These are phyloP conservation scores for Priocnemis perturbator DNA, from an alignment of 2,888 invertebrate genomes.

Conservation along the genomic window DNA sequence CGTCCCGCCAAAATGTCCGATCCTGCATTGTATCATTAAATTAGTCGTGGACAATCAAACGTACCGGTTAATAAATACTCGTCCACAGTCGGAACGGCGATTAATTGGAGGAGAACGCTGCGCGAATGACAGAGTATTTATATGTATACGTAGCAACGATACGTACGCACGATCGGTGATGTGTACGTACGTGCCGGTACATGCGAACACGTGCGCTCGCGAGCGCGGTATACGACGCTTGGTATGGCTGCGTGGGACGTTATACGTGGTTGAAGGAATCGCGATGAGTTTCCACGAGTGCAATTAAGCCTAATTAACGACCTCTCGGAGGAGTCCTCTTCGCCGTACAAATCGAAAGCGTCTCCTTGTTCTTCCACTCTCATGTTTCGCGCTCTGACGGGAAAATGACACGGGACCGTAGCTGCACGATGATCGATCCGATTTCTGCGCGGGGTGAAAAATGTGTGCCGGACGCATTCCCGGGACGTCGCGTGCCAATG, in stretches of 20 bases:
- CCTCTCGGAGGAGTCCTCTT: conserved; percentile 40
- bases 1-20: conserved; percentile 14
- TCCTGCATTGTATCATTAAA: conserved; percentile 60
- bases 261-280: conserved; percentile 48
- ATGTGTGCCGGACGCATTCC: not conserved
- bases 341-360: conserved; percentile 29
- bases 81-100: conserved; percentile 48
- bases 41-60: conserved; percentile 64
- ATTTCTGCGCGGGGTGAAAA: not conserved
- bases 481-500: not conserved
- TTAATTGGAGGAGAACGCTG: conserved; percentile 53
- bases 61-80: conserved; percentile 56
- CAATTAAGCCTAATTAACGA: conserved; percentile 60
- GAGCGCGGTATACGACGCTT: conserved; percentile 13
- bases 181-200: not conserved
- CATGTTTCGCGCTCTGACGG: not conserved
- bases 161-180: not conserved
- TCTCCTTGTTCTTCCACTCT: not conserved
- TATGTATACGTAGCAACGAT: too few species aligned
- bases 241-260: conserved; percentile 32
- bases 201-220: conserved; percentile 8
- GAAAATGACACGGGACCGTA: not conserved
- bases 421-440: too few species aligned
- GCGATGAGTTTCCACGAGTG: conserved; percentile 51
- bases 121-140: not conserved